Base-by-base conservation (phyloP, 2,888 invertebrate genomes). In the Clanis bilineata region DNA sequence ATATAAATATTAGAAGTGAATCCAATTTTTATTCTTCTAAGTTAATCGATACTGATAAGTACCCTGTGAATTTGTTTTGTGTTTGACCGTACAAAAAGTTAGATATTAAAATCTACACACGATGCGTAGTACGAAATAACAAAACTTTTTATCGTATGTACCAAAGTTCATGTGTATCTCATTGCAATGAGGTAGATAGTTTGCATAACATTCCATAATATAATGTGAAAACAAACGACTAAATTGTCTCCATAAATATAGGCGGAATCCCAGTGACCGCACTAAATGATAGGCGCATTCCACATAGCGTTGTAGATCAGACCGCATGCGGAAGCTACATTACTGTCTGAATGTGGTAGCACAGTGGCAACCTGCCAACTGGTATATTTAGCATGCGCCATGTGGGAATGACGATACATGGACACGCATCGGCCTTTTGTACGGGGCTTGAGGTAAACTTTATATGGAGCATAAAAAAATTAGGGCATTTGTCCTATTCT, bases 211-310 rank as follows among this genome's bases (percentile, higher is more conserved):
- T 25, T 25, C 36, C 9, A 1, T 15, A 15, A 28, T 5, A 9
- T 25, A 4, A 15, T 15, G 6, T 7, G n/a, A 28, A 47, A 45
- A 47, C 15, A 18, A 18, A 47, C 25, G 15, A 15, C 28, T 32
- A 41, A 51, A 32, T 28, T 18, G 51, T 47, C 18, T 28, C n/a
- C 47, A 47, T 47, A 47, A 51, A 51, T 28, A 28, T 18, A 32
- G 32, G 6, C 28, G 28, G 51, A 51, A 51, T 51, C 21, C 51
- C 51, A 51, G 28, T 51, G 51, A 51, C 51, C 51, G 18, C 28
- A 10, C 32, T 51, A 51, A 51, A 51, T 51, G 51, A 32, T 51
- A 32, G 41, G 41, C 7, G 32, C 32, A 51, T 51, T 51, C 51
- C 51, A 32, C 51, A 51, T 32, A 51, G 51, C 28, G 7, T 32